phyloP scores from a whole-genome alignment of 2,797 vertebrate species.

The Todus mexicanus region DNA sequence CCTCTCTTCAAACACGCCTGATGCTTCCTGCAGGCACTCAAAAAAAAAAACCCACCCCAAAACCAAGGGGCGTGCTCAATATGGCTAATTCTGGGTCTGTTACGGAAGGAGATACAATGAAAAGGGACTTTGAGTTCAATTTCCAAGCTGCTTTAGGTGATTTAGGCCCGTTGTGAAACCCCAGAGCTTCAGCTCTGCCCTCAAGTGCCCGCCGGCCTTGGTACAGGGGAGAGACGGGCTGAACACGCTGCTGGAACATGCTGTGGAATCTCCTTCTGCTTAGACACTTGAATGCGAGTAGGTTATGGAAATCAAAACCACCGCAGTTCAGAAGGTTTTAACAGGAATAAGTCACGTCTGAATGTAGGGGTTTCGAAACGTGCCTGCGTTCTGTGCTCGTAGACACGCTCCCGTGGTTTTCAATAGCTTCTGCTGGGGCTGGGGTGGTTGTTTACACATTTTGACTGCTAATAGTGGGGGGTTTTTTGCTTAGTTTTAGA shows the following conservation, averaged over 20 bases:
- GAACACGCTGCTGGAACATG: too few relatives aligned
- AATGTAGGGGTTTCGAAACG: neutral
- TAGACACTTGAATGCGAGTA: accelerated
- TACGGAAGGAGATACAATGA: neutral
- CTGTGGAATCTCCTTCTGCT: neutral
- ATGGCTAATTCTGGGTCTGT: neutral
- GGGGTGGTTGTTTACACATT: accelerated
- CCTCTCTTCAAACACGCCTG: neutral
- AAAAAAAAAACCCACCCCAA: too few relatives aligned
- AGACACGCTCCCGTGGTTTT: neutral
- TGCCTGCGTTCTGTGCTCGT: neutral
- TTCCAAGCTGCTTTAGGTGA: neutral
- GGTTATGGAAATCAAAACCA: neutral
- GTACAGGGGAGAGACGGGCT: neutral
- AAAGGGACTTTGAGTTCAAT: neutral
- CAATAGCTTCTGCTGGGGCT: neutral
- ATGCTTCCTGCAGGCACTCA: neutral
- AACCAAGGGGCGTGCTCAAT: neutral
- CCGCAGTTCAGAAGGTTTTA: neutral
- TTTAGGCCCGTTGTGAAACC: neutral
- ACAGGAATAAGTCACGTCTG: neutral
- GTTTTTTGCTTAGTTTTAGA: neutral
- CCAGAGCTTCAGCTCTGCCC: neutral
- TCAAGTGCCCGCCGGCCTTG: neutral
- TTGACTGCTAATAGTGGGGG: neutral